Evolutionary conservation across 2,113 vertebrate genomes (phyloP).

Genomic region (Cnemophilus loriae): DNA sequence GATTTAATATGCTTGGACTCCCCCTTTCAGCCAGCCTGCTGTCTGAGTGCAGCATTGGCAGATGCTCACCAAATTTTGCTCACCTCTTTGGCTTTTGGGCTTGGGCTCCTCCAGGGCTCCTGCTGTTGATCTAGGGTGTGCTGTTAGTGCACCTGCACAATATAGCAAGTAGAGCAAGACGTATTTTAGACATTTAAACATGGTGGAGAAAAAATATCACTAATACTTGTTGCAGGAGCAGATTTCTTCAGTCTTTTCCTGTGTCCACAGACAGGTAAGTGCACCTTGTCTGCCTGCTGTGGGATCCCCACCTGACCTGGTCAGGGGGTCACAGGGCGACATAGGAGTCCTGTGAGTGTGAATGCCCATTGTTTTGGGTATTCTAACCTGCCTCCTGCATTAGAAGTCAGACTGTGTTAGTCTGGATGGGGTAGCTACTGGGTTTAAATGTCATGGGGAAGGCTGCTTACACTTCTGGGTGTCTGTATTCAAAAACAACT

Average conservation of each 20-base stretch:
- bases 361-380: not conserved
- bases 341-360: rapidly evolving
- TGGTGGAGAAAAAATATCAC: not conserved
- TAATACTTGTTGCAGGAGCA: not conserved
- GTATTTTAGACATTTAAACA: not conserved
- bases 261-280: not conserved
- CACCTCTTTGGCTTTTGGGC: not conserved
- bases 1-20: not conserved
- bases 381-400: not conserved
- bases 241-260: not conserved
- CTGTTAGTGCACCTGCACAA: not conserved
- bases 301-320: not conserved
- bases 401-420: not conserved
- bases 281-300: not conserved
- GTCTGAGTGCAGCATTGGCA: not conserved
- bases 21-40: conserved; percentile 3
- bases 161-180: not conserved
- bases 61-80: not conserved
- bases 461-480: not conserved
- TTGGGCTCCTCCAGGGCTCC: not conserved
- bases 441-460: not conserved
- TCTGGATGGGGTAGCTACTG: not conserved
- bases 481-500: not conserved
- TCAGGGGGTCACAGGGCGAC: not conserved
- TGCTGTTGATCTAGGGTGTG: not conserved